Conservation (phyloP, 2,797 vertebrate genomes). For the Acrossocheilus wenchowensis region DNA sequence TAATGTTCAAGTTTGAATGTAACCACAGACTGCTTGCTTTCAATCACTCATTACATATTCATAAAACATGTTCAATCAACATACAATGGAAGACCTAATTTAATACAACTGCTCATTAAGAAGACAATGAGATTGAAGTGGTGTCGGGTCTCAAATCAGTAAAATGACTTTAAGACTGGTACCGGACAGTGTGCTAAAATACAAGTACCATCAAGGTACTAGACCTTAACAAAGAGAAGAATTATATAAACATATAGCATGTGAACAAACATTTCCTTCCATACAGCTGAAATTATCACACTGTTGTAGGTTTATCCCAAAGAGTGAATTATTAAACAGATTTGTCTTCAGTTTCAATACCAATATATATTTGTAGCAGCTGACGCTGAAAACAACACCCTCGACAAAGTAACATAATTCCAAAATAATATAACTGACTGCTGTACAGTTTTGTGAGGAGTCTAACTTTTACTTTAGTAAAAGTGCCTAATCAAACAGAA, state of each 20-base stretch:
- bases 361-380: conserved; percentile 54
- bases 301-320: conserved; percentile 14
- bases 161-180: neutral
- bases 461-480: conserved; percentile 33
- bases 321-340: conserved; percentile 32
- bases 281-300: conserved; percentile 5
- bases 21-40: conserved; percentile 30
- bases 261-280: conserved; percentile 23
- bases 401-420: conserved; percentile 43
- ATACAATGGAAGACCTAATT: conserved; percentile 40
- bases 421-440: conserved; percentile 30
- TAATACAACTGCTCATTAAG: neutral
- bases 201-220: conserved; percentile 12
- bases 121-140: neutral
- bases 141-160: neutral
- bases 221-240: neutral
- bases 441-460: conserved; percentile 16
- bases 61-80: conserved; percentile 23
- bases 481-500: conserved; percentile 22
- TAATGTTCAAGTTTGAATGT: conserved; percentile 15
- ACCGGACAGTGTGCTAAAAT: conserved; percentile 1
- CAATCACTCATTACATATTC: conserved; percentile 5
- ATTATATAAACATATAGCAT: neutral
- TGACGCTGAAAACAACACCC: conserved; percentile 37
- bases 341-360: conserved; percentile 40